Percentiles rank a stretch among this genome's conserved stretches.
Evolutionary conservation across 2,888 invertebrate species (phyloP).

Genomic region (Morpho deidamia): DNA sequence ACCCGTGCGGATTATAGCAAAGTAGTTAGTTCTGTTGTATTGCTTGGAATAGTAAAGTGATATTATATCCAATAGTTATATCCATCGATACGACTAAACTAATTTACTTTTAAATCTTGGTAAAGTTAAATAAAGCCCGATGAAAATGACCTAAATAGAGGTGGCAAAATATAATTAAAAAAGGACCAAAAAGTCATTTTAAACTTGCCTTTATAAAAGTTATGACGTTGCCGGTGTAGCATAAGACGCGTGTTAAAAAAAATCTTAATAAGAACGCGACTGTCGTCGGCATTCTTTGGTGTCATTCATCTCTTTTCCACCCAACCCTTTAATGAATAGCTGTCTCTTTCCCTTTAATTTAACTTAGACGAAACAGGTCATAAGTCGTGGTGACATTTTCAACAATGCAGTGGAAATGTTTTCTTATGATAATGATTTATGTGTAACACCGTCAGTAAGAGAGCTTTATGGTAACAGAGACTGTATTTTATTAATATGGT

Average conservation of each 20-base stretch:
- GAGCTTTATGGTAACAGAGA: slow-evolving; percentile 54
- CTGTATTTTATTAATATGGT: slow-evolving; percentile 53
- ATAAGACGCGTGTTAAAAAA: slow-evolving; percentile 2
- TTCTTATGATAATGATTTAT: slow-evolving; percentile 77
- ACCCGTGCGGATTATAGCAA: too few species aligned
- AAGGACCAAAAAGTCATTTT: not conserved
- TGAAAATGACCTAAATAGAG: too few species aligned
- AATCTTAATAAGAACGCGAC: slow-evolving; percentile 6
- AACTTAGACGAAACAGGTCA: slow-evolving; percentile 71
- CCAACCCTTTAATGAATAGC: slow-evolving; percentile 38
- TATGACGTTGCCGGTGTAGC: slow-evolving; percentile 1
- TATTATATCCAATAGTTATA: too few species aligned
- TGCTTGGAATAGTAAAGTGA: too few species aligned
- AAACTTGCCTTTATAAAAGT: slow-evolving; percentile 2
- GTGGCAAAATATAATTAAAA: too few species aligned
- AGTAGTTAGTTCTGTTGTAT: too few species aligned
- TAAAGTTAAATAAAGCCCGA: too few species aligned
- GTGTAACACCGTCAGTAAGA: slow-evolving; percentile 60
- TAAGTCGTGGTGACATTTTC: slow-evolving; percentile 76
- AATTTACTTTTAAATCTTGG: too few species aligned
- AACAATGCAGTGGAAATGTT: slow-evolving; percentile 75
- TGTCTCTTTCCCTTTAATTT: slow-evolving; percentile 64
- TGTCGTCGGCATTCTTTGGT: slow-evolving; percentile 58
- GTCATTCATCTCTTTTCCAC: slow-evolving; percentile 43
- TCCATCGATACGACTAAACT: too few species aligned